Conservation (phyloP, 1,140 invertebrate species). For the Calliphora vicina region DNA sequence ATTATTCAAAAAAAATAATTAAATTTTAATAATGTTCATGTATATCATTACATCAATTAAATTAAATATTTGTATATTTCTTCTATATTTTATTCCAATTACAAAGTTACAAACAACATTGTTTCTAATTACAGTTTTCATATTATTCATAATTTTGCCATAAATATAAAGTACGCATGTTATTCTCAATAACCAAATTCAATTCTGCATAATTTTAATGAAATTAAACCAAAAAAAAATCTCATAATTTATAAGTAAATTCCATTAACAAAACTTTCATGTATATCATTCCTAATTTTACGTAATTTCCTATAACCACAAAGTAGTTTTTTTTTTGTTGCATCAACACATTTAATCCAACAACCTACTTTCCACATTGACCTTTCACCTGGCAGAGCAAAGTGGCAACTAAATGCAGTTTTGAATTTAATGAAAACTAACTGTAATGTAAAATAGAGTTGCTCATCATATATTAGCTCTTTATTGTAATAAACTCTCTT, state of each 20-base stretch:
- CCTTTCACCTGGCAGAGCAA: slow-evolving; percentile 23
- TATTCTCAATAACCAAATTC: too few species aligned
- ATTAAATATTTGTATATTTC: too few species aligned
- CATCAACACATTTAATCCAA: neutral
- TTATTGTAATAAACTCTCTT: neutral
- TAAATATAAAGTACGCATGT: too few species aligned
- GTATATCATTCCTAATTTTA: neutral
- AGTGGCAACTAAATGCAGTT: slow-evolving; percentile 11
- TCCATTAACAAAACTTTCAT: neutral
- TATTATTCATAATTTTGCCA: too few species aligned
- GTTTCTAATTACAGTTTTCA: too few species aligned
- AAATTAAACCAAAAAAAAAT: too few species aligned
- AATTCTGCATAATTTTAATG: too few species aligned
- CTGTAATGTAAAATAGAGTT: neutral
- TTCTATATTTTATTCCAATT: too few species aligned
- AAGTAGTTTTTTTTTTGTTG: neutral
- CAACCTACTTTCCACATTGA: neutral
- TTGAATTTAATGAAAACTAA: neutral
- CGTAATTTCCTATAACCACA: neutral
- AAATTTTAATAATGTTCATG: too few species aligned
- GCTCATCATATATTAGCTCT: neutral
- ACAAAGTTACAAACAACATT: too few species aligned
- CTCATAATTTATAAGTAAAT: neutral
- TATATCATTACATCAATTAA: too few species aligned
- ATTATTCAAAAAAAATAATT: too few species aligned